Evolutionary conservation across 2,888 invertebrate species (phyloP).

Genomic region (Xestia rhomboidea): DNA sequence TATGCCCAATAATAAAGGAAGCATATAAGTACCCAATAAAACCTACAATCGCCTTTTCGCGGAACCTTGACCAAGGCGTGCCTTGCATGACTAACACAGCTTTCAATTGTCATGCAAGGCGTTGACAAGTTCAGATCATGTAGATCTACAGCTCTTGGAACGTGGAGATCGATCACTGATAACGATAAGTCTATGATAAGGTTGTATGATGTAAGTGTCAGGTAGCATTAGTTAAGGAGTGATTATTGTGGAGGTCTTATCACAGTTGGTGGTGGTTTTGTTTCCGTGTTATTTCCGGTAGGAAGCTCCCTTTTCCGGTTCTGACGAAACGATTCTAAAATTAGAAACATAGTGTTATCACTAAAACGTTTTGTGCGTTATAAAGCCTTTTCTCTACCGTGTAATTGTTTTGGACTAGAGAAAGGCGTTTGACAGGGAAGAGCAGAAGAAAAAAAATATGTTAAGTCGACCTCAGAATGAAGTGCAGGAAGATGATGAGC

Average conservation of each 20-base stretch:
- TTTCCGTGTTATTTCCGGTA: slow-evolving; percentile 45
- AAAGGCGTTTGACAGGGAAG: not conserved
- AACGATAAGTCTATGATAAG: slow-evolving; percentile 50
- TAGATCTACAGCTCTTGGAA: slow-evolving; percentile 1
- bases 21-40: slow-evolving; percentile 21
- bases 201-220: slow-evolving; percentile 49
- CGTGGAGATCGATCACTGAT: slow-evolving; percentile 51
- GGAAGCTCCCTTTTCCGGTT: not conserved
- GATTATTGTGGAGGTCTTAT: slow-evolving; percentile 29
- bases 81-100: slow-evolving; percentile 19
- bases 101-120: slow-evolving; percentile 41
- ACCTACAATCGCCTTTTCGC: slow-evolving; percentile 40
- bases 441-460: not conserved
- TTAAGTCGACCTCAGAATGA: not conserved
- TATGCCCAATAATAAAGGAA: slow-evolving; percentile 18
- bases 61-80: slow-evolving; percentile 33
- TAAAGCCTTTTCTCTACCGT: not conserved
- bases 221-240: slow-evolving; percentile 23
- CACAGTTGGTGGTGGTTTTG: not conserved
- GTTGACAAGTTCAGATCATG: slow-evolving; percentile 49
- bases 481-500: not conserved
- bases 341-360: not conserved
- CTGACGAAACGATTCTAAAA: not conserved
- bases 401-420: not conserved
- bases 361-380: not conserved